Base-by-base conservation (phyloP, 2,888 invertebrate species). In the Minunthozetes semirufus region DNA sequence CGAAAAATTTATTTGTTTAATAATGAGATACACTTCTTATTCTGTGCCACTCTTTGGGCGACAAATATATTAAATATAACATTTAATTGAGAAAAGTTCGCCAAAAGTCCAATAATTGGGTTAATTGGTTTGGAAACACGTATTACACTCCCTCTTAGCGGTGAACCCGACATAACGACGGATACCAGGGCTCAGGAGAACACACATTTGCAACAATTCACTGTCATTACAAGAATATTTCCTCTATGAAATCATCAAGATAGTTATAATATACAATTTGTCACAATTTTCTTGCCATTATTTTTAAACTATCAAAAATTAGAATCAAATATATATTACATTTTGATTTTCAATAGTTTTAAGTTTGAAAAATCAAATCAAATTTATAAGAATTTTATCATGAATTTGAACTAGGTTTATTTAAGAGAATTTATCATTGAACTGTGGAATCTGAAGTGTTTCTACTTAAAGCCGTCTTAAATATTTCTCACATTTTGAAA, bases 1-100 rank as follows among this genome's bases (percentile, higher is more conserved):
- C 22, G 11, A 19, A 68, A 68, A 68, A 38, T 46, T 19, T 68
- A 68, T 68, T 68, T 68, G 68, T 68, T 68, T 68, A 68, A 68
- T 68, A 38, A 61, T 27, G 29, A 61, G 27, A 61, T 61, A 13
- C 17, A n/a, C 5, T 53, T 53, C 42, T 42, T 42, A 42, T 22
- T 19, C 19, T 13, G 19, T 56, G 11, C 56, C 17, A 22, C 13
- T 61, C 29, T 29, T 61, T 33, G 1, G 61, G 61, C 33, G 61
- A 61, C 29, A 61, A 61, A 29, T 17, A 19, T 33, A 17, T 61
- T 33, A 11, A 61, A 56, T 56, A 22, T 22, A 56, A 25, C 6
- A 63, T 27, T 33, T 38, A 63, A 63, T 63, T 63, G 33, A n/a
- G 13, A 29, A 33, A 63, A 19, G n/a, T 38, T 19, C 22, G 46